Evolutionary conservation across 2,888 invertebrate species (phyloP).

Genomic region (Mactromeris polynyma): DNA sequence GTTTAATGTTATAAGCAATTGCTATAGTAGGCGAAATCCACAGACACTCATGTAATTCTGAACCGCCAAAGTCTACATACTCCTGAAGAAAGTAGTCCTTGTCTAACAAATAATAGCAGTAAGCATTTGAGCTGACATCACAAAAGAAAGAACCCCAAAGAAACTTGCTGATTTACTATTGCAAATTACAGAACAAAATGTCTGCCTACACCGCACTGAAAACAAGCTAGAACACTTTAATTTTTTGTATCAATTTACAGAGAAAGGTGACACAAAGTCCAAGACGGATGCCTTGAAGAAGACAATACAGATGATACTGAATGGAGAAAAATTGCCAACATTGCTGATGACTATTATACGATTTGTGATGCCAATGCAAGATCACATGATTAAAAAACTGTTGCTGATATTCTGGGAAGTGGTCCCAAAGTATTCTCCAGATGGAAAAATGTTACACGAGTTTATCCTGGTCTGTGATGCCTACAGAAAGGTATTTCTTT

Average conservation of each 20-base stretch:
- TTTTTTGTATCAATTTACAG: constrained; percentile 88
- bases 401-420: constrained; percentile 99
- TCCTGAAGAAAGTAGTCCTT: too few species aligned
- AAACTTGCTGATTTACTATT: too few species aligned
- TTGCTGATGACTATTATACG: constrained; percentile 98
- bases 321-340: constrained; percentile 96
- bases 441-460: constrained; percentile 90
- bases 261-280: constrained; percentile 95
- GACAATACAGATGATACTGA: constrained; percentile 96
- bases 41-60: too few species aligned
- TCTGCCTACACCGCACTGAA: too few species aligned
- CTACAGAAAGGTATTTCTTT: constrained; percentile 93
- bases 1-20: too few species aligned
- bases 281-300: constrained; percentile 98
- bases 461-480: constrained; percentile 99
- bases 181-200: too few species aligned
- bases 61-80: too few species aligned
- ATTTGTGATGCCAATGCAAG: constrained; percentile 89
- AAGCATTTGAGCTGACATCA: too few species aligned
- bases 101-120: too few species aligned
- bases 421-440: constrained; percentile 96
- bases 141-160: too few species aligned
- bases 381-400: constrained; percentile 98
- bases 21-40: too few species aligned
- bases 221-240: too few species aligned